Percentiles rank a stretch among this genome's conserved stretches.
Conservation (phyloP, 2,113 vertebrate genomes). For the Zosterops japonicus region DNA sequence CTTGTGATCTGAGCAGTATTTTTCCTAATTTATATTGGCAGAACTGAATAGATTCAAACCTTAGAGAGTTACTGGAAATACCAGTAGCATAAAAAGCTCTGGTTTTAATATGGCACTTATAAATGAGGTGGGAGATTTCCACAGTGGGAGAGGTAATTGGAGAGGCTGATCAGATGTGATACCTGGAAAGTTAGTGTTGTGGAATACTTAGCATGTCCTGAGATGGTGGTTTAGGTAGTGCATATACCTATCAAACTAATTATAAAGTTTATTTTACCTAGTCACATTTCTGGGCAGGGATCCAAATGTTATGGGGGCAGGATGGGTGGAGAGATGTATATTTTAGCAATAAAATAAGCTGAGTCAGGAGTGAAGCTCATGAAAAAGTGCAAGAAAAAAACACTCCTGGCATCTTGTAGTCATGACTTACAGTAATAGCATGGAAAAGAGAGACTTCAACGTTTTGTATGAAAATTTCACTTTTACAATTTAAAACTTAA, state of each 20-base stretch:
- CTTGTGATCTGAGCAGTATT: not conserved
- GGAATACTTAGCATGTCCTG: not conserved
- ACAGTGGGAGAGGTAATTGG: not conserved
- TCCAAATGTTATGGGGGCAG: not conserved
- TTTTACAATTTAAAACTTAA: not conserved
- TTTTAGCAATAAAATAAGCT: not conserved
- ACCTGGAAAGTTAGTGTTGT: conserved; percentile 2
- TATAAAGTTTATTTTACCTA: conserved; percentile 16
- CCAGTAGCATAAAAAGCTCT: not conserved
- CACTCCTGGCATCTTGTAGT: not conserved
- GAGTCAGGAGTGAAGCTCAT: not conserved
- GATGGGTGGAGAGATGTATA: not conserved
- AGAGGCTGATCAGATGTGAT: not conserved
- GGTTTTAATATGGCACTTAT: conserved; percentile 27
- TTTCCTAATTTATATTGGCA: not conserved
- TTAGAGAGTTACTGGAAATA: not conserved
- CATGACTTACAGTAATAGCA: not conserved
- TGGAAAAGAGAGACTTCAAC: not conserved
- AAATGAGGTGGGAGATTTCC: conserved; percentile 13
- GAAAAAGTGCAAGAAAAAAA: not conserved
- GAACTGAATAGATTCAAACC: not conserved
- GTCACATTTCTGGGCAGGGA: not conserved
- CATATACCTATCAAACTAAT: not conserved
- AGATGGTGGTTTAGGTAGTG: not conserved
- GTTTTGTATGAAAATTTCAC: not conserved